Conservation (phyloP, 2,113 vertebrate species). For the Ceyx margarethae region DNA sequence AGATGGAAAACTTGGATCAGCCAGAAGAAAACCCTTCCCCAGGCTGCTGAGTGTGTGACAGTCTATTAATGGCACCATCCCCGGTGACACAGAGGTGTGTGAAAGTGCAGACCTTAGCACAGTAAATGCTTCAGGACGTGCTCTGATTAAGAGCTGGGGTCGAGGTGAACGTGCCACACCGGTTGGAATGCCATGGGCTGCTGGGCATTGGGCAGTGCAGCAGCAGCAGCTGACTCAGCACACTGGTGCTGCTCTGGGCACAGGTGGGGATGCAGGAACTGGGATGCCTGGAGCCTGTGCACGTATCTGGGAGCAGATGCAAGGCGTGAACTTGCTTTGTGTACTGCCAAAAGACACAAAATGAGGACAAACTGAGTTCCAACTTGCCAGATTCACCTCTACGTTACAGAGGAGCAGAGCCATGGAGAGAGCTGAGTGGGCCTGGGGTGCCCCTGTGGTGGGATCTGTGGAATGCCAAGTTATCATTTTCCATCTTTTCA, state of each 20-base stretch:
- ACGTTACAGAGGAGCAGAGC: not conserved
- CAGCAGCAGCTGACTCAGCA: not conserved
- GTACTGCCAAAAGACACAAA: not conserved
- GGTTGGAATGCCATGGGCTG: not conserved
- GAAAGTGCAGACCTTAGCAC: not conserved
- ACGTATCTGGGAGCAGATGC: not conserved
- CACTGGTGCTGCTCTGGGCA: rapidly evolving
- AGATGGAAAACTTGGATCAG: not conserved
- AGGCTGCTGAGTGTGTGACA: not conserved
- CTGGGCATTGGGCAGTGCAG: not conserved
- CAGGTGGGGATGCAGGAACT: not conserved
- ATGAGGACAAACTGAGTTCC: not conserved
- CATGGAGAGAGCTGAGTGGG: not conserved
- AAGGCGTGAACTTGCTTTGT: not conserved
- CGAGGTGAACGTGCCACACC: not conserved
- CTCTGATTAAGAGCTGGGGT: not conserved
- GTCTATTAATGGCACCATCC: not conserved
- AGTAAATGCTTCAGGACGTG: not conserved
- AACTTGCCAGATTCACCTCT: not conserved
- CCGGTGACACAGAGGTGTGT: rapidly evolving
- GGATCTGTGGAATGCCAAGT: not conserved
- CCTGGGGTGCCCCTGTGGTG: not conserved
- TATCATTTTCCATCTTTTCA: not conserved
- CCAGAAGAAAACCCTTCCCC: not conserved
- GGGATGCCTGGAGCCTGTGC: not conserved